phyloP scores from a whole-genome alignment of 2,113 vertebrate species.

The Rana temporaria region DNA sequence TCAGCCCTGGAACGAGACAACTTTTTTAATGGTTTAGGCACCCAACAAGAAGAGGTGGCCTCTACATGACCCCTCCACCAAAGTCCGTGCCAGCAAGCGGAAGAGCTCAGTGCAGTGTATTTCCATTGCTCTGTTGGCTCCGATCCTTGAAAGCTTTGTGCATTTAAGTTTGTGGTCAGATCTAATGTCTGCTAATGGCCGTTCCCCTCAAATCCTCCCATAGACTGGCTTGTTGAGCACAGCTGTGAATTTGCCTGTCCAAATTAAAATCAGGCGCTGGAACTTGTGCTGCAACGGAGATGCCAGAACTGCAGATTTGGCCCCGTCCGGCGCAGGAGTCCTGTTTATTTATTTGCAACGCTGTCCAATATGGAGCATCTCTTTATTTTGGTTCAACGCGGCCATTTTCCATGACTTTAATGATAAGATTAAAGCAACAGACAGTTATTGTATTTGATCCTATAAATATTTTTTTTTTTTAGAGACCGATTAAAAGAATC shows the following conservation, averaged over 20 bases:
- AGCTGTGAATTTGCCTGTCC: conserved; percentile 70
- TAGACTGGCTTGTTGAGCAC: conserved; percentile 56
- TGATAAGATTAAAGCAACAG: conserved; percentile 45
- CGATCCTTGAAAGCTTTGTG: conserved; percentile 74
- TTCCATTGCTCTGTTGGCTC: conserved; percentile 71
- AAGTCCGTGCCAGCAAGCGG: conserved; percentile 63
- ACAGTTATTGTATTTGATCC: conserved; percentile 58
- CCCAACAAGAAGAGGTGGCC: conserved; percentile 63
- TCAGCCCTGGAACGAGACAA: neutral
- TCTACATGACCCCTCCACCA: conserved; percentile 80
- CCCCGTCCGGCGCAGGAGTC: conserved; percentile 65
- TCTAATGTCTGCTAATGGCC: conserved; percentile 72
- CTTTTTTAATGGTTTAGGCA: conserved; percentile 63
- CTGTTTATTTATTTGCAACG: conserved; percentile 66
- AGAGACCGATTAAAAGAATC: neutral
- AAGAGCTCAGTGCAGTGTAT: conserved; percentile 68
- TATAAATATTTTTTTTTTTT: conserved; percentile 59
- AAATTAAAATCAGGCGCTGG: conserved; percentile 67
- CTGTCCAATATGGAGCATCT: conserved; percentile 61
- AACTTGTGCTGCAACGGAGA: conserved; percentile 63
- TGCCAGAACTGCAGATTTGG: conserved; percentile 71
- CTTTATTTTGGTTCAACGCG: conserved; percentile 25
- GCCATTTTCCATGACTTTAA: conserved; percentile 62
- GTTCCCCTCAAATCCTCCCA: conserved; percentile 67
- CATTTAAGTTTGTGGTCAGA: conserved; percentile 68